Evolutionary conservation across 2,888 invertebrate genomes (phyloP).

Genomic region (Pimpla rufipes): DNA sequence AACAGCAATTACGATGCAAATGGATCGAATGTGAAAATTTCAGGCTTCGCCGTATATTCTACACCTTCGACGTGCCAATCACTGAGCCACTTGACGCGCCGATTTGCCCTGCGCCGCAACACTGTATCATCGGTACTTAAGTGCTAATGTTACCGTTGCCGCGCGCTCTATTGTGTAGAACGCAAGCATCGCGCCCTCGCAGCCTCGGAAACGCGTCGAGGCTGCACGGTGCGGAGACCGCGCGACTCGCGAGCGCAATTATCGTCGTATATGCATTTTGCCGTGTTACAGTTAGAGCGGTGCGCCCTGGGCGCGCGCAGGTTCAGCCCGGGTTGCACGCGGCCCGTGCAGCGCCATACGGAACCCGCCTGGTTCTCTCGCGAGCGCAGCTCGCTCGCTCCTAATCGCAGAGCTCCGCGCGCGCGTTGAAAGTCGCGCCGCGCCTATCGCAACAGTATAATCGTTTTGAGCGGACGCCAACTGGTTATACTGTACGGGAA

Average conservation of each 20-base stretch:
- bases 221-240: conserved; percentile 28
- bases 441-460: conserved; percentile 40
- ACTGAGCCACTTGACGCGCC: background rate
- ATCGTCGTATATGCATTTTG: conserved; percentile 22
- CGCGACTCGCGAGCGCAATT: conserved; percentile 25
- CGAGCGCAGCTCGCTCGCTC: background rate
- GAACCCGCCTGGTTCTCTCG: conserved; percentile 7
- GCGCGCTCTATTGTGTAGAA: conserved; percentile 28
- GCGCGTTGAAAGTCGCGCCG: conserved; percentile 34
- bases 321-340: conserved; percentile 7
- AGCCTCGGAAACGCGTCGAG: conserved; percentile 19
- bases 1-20: too few relatives aligned
- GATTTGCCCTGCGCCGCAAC: background rate
- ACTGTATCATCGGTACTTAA: conserved; percentile 26
- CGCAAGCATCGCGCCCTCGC: conserved; percentile 4
- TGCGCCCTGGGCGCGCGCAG: conserved; percentile 12
- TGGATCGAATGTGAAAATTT: background rate
- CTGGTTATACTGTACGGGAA: conserved; percentile 37
- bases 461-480: conserved; percentile 39
- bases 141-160: conserved; percentile 17
- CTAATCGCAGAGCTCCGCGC: conserved; percentile 30
- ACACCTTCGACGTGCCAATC: background rate
- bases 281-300: conserved; percentile 24
- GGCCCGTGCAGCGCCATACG: background rate
- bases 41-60: background rate